Evolutionary conservation across 2,113 vertebrate species (phyloP), one percentile per base, ranked within the genome.

Genomic region (Apeltes quadracus): DNA sequence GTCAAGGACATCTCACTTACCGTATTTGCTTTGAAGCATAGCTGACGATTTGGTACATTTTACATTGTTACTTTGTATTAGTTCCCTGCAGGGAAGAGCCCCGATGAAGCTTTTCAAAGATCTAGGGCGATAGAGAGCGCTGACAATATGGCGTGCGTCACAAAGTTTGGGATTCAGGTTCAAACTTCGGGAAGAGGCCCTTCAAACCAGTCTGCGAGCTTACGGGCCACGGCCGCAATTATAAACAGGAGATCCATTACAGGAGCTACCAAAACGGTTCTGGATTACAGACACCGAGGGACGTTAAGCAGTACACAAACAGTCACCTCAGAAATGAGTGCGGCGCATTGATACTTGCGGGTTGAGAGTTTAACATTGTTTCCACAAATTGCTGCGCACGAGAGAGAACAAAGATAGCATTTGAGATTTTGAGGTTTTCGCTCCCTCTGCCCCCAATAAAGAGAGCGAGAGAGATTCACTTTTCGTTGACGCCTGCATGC

Each of bases 161-260:
- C 10, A 61, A 81, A 69, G 39, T 64, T 75, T 34, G 23, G 27
- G 20, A 79, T 66, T 72, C 11, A 4, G n/a, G n/a, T 67, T 68
- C 15, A 41, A 32, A 50, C 46, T 50, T 58, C 67, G 25, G 3
- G 4, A 55, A 50, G 10, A 15, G 18, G n/a, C 38, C 34, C 22
- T 75, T 83, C 75, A 81, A 83, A 87, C 43, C 76, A 61, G 51
- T n/a, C 69, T 51, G 55, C 54, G 61, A 81, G 84, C 89, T 91
- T 76, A 89, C 61, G 71, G 79, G 75, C 58, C 70, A 51, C 39
- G 83, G 87, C 86, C 79, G 78, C 78, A 89, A 89, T 91, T 90
- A 90, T 61, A 56, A 89, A 82, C 72, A 81, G 70, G 57, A 58
- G 72, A 88, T 91, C 77, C 65, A 84, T 88, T 88, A 86, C 70